Evolutionary conservation across 2,888 invertebrate genomes (phyloP).

Genomic region (Petrolisthes manimaculis): DNA sequence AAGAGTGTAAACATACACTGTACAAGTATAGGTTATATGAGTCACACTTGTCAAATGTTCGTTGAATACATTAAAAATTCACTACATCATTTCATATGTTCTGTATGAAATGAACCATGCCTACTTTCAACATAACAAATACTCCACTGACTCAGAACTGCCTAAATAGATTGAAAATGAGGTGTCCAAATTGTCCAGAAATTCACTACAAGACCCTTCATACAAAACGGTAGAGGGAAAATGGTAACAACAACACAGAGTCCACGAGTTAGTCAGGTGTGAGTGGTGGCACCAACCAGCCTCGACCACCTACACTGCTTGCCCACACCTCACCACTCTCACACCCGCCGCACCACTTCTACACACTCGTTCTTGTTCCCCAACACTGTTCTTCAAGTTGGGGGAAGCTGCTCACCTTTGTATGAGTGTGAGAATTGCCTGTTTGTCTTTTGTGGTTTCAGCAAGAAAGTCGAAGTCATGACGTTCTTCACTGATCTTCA

Average conservation of each 20-base stretch:
- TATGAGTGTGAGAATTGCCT: background rate
- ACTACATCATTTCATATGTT: slow-evolving; percentile 53
- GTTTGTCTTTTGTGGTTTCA: background rate
- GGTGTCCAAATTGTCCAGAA: slow-evolving; percentile 52
- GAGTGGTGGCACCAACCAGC: slow-evolving; percentile 45
- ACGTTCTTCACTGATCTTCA: background rate
- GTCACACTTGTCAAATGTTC: slow-evolving; percentile 63
- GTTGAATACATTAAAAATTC: slow-evolving; percentile 63
- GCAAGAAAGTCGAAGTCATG: slow-evolving; percentile 3
- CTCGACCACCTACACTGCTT: background rate
- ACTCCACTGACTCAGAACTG: slow-evolving; percentile 56
- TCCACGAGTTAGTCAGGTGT: slow-evolving; percentile 59
- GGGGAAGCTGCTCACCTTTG: background rate
- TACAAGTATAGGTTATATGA: slow-evolving; percentile 63
- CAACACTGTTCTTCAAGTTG: background rate
- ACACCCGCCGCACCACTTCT: slow-evolving; percentile 6
- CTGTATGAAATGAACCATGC: slow-evolving; percentile 56
- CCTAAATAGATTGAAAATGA: slow-evolving; percentile 54
- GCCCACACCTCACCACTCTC: background rate
- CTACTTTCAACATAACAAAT: slow-evolving; percentile 60
- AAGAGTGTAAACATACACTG: slow-evolving; percentile 64
- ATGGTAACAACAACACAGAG: slow-evolving; percentile 61
- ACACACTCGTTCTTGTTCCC: background rate
- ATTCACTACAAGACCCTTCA: slow-evolving; percentile 58
- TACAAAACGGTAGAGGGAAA: slow-evolving; percentile 60